Conservation (phyloP, 1,140 invertebrate species). For the Cyrtorhinus lividipennis region DNA sequence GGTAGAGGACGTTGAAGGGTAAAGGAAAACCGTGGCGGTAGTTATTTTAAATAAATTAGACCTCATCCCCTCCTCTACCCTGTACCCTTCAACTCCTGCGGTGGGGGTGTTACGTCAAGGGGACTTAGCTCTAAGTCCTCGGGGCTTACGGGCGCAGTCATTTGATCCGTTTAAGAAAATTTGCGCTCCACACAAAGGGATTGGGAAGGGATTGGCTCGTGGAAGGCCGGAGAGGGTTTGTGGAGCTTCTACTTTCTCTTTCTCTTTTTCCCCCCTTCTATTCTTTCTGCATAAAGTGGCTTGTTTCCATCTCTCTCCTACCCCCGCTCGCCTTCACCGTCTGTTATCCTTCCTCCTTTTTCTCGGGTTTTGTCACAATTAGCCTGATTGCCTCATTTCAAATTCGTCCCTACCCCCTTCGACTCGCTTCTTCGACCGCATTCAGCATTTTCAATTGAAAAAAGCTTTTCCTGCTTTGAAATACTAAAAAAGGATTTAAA, state of each 20-base stretch:
- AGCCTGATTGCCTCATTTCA: slow-evolving; percentile 8
- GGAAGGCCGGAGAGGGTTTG: neutral
- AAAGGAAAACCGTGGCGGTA: neutral
- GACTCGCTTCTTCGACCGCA: neutral
- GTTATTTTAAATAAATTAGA: slow-evolving; percentile 18
- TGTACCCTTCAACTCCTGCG: neutral
- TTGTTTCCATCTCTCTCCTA: neutral
- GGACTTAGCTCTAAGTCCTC: slow-evolving; percentile 12
- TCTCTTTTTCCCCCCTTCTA: slow-evolving; percentile 2
- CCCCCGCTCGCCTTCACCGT: neutral
- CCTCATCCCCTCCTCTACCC: neutral
- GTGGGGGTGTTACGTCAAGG: slow-evolving; percentile 15
- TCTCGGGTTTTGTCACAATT: slow-evolving; percentile 5
- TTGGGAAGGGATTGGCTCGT: slow-evolving; percentile 14
- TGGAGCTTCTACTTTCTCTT: neutral
- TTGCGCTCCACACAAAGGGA: slow-evolving; percentile 16
- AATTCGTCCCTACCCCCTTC: neutral
- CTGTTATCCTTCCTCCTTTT: neutral
- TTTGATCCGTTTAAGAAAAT: slow-evolving; percentile 17
- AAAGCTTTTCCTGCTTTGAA: too few species aligned
- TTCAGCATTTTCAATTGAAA: too few species aligned
- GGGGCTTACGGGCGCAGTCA: slow-evolving; percentile 4
- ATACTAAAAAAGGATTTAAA: too few species aligned
- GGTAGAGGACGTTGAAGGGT: neutral
- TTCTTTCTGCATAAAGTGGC: slow-evolving; percentile 4